Conservation (phyloP, 2,888 invertebrate species). For the Andrena fulva region DNA sequence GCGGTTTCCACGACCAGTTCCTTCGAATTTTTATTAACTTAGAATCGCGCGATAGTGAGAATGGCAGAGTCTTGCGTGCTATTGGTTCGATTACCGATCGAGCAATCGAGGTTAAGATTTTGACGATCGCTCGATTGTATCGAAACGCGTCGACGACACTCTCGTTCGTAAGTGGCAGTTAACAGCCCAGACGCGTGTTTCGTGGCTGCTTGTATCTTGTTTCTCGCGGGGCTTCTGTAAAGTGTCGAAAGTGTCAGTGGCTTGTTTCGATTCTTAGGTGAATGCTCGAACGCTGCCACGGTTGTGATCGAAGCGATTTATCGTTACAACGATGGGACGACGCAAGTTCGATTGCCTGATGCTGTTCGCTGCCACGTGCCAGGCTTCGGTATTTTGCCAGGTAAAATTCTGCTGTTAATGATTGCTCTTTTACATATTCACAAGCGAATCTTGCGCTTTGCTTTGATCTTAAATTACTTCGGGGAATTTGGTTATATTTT, state of each 20-base stretch:
- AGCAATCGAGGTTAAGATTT: not conserved
- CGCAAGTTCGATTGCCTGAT: constrained; percentile 35
- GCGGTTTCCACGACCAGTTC: not conserved
- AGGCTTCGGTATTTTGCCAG: not conserved
- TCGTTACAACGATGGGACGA: constrained; percentile 29
- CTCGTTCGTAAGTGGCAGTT: not conserved
- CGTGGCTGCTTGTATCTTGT: no score
- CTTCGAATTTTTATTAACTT: not conserved
- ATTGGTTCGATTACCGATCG: not conserved
- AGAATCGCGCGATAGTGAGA: not conserved
- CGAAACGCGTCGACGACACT: not conserved
- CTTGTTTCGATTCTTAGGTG: not conserved
- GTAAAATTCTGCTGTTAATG: not conserved
- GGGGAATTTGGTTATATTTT: not conserved
- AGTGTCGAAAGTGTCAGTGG: not conserved
- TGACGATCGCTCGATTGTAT: not conserved
- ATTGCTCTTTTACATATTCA: not conserved
- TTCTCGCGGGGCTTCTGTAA: not conserved
- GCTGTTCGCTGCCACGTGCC: not conserved
- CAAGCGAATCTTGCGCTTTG: not conserved
- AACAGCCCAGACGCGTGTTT: not conserved
- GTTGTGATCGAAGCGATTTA: constrained; percentile 39
- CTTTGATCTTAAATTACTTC: not conserved
- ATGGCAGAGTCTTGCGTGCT: not conserved
- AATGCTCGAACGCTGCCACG: not conserved